A percentile compares a stretch with the other conserved stretches of the same genome.
These are phyloP conservation scores for Latrodectus geometricus DNA, from an alignment of 1,140 invertebrate species.

Conservation along the genomic window DNA sequence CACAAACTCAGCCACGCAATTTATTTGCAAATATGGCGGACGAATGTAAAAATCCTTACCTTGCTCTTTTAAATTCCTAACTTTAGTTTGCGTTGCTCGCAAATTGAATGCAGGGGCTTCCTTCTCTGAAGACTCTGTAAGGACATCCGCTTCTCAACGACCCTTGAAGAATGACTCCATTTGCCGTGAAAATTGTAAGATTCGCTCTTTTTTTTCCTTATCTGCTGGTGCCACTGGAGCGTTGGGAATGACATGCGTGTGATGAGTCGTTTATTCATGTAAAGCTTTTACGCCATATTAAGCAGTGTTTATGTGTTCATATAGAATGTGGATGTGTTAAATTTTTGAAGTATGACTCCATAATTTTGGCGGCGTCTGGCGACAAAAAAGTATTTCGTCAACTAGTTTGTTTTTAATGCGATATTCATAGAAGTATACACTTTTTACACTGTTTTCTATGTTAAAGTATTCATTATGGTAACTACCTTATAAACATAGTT, in stretches of 20 bases:
- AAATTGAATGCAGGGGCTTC: neutral
- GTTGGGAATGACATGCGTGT: neutral
- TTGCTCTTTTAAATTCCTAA: neutral
- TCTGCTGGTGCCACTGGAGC: neutral
- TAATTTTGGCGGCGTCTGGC: neutral
- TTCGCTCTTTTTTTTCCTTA: neutral
- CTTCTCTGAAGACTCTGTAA: neutral
- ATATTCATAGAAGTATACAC: too few relatives aligned
- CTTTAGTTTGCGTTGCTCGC: neutral
- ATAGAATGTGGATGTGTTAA: neutral
- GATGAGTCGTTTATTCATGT: constrained; percentile 2
- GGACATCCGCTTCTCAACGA: constrained; percentile 26
- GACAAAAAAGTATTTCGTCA: neutral
- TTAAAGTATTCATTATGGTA: too few relatives aligned
- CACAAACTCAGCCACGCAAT: too few relatives aligned
- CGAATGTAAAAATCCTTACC: neutral
- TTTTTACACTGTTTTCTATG: too few relatives aligned
- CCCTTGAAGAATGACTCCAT: constrained; percentile 30
- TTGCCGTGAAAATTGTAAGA: constrained; percentile 7
- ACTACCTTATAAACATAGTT: too few relatives aligned
- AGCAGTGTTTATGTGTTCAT: constrained; percentile 45
- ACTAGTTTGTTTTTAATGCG: neutral
- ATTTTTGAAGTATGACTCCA: too few relatives aligned
- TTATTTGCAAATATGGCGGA: neutral
- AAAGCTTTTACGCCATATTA: constrained; percentile 30